Base-by-base conservation (phyloP, 1,140 invertebrate species). In the Drosophila lini region DNA sequence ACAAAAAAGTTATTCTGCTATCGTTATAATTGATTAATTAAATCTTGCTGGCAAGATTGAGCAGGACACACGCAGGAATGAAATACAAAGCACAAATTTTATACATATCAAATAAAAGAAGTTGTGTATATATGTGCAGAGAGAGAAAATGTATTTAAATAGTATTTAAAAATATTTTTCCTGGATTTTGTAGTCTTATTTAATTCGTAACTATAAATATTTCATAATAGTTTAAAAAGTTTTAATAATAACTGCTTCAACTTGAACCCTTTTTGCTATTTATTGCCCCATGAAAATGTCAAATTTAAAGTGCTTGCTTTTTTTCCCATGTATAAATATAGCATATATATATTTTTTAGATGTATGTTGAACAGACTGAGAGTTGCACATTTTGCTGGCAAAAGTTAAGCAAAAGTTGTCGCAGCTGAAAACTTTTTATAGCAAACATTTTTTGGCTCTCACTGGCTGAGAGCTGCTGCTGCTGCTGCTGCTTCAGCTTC, bases 1-100 rank as follows among this genome's bases (percentile, higher is more conserved):
- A 53, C 53, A 25, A 45, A 75, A 70, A 80, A 86, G 64, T 56
- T 81, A 78, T 78, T 78, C 19, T 78, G 53, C 78, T 90, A 90
- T 89, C 80, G 65, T 71, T 74, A 63, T 84, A 89, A 89, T 89
- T 89, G 85, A 89, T 89, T 89, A 84, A 89, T 90, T 89, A 89
- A 89, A 89, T 84, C 78, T 81, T 65, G 55, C 74, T 50, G 58
- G 52, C 74, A 71, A 74, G 65, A 74, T 71, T 59, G 56, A 67
- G 57, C 48, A 38, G 65, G 40, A 58, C 42, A 79, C 47, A 69
- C 47, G 60, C 75, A 56, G 36, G 13, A 53, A 40, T 28, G 28
- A 58, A 71, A 50, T 38, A 55, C 58, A 61, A 50, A 40, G 42
- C 52, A 38, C 41, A 50, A 69, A 71, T 50, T 70, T 15, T 34